Base-by-base conservation (phyloP, 1,140 invertebrate species). In the Ephestia elutella region DNA sequence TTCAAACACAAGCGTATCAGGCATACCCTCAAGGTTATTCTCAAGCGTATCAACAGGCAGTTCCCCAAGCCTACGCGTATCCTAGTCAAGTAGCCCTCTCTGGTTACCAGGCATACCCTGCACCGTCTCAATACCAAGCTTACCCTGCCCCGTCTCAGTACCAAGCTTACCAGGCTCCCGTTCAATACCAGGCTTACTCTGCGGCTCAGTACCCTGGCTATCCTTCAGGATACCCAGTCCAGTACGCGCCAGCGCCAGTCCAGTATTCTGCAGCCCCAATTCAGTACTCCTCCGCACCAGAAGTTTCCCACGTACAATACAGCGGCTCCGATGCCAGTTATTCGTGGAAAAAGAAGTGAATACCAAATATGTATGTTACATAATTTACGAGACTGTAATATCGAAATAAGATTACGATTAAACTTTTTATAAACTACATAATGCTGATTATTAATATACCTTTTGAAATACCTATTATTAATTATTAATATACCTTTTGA, bases 181-280 rank as follows among this genome's bases (percentile, higher is more conserved):
- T n/a, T n/a, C n/a, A 25, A 19, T 55, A 25, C 17, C 18, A 49
- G 38, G 19, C 55, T 10, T 56, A 56, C 13, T 49, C 55, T 28
- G 55, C 35, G 15, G 32, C 38, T 10, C 2, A 32, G 8, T 56
- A 55, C 32, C 32, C 49, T 15, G 13, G 49, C 15, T 56, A 55
- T 21, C 54, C 49, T 25, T 8, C 18, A 11, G 49, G 49, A 20
- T 20, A 20, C 20, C 20, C 49, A 11, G 49, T 50, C 5, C 18
- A n/a, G 18, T 20, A 50, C 5, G 4, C 49, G 4, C 9, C 18
- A 20, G 3, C 18, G 1, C 48, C 48, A 8, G 18, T 20, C 0
- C 49, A 18, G 20, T 18, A 49, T 2, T 18, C 48, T 17, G 13
- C 15, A 17, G 7, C n/a, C 15, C 48, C 48, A 8, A 7, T 8